Evolutionary conservation across 2,888 invertebrate genomes (phyloP).

Genomic region (Germaria angustata): DNA sequence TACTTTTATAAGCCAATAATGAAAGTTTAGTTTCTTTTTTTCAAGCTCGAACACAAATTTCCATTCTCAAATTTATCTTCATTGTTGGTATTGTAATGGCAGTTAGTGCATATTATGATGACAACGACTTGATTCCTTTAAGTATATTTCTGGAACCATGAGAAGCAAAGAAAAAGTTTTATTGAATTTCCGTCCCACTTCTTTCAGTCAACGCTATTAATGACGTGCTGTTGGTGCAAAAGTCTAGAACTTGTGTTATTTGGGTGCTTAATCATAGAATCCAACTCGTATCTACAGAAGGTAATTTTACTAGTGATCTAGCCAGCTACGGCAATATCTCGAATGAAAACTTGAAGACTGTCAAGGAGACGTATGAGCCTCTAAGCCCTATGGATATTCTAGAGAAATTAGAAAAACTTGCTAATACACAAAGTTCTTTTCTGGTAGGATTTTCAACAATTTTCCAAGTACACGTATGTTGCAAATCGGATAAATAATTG

Average conservation of each 20-base stretch:
- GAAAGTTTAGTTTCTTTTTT: not conserved
- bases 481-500: not conserved
- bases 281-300: not conserved
- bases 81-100: not conserved
- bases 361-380: not conserved
- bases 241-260: not conserved
- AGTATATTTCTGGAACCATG: not conserved
- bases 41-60: not conserved
- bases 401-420: not conserved
- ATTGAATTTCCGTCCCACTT: too few relatives aligned
- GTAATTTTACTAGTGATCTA: not conserved
- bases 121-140: not conserved
- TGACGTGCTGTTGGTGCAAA: constrained; percentile 4
- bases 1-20: not conserved
- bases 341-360: not conserved
- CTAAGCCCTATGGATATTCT: not conserved
- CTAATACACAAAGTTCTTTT: not conserved
- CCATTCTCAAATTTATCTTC: not conserved
- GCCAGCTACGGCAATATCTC: not conserved
- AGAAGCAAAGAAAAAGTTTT: not conserved
- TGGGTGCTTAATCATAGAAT: not conserved
- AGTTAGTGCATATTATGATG: not conserved
- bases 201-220: constrained; percentile 7
- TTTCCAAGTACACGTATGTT: too few relatives aligned
- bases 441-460: not conserved